Conservation (phyloP, 2,888 invertebrate genomes). For the Ornithoptera alexandrae region DNA sequence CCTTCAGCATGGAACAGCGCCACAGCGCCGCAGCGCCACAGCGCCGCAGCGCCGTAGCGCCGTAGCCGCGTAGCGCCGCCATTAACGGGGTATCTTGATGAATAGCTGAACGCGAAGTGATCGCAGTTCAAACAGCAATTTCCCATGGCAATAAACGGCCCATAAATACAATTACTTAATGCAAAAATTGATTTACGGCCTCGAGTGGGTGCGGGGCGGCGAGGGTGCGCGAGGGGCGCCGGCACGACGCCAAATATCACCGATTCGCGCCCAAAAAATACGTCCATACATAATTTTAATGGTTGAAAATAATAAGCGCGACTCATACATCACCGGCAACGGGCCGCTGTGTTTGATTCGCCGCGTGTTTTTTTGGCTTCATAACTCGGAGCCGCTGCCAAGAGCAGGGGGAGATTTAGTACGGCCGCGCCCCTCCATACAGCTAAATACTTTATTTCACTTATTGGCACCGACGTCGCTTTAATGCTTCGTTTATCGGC, state of each 20-base stretch:
- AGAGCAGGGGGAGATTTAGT: conserved; percentile 53
- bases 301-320: conserved; percentile 72
- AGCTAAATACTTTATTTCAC: conserved; percentile 22
- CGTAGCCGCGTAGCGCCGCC: too few species aligned
- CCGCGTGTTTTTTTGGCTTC: conserved; percentile 63
- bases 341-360: conserved; percentile 66
- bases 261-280: conserved; percentile 38
- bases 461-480: conserved; percentile 6
- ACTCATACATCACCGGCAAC: conserved; percentile 57
- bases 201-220: conserved; percentile 39
- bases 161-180: conserved; percentile 77
- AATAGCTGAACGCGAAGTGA: conserved; percentile 30
- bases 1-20: too few species aligned
- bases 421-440: conserved; percentile 21
- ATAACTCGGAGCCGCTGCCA: conserved; percentile 57
- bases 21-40: too few species aligned
- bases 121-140: conserved; percentile 68
- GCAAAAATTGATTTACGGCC: conserved; percentile 72
- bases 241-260: conserved; percentile 59
- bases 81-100: background rate
- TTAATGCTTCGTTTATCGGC: conserved; percentile 7
- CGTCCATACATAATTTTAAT: conserved; percentile 71
- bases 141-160: conserved; percentile 71
- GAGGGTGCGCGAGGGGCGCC: conserved; percentile 33
- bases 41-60: too few species aligned